phyloP scores from a whole-genome alignment of 2,888 invertebrate genomes.

The Macroteleia sp. region DNA sequence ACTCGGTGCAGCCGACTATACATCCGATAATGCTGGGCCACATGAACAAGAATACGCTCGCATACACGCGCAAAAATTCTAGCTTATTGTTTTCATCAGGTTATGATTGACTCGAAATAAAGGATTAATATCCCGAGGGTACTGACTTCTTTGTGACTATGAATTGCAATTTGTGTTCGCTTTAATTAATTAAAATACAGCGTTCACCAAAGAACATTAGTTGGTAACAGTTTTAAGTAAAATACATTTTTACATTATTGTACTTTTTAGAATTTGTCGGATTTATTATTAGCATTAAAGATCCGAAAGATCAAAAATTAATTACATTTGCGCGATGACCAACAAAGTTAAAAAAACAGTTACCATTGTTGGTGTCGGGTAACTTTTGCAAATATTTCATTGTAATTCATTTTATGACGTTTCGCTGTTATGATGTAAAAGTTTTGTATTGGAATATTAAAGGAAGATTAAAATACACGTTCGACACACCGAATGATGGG shows the following conservation, averaged over 20 bases:
- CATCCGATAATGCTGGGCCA: conserved; percentile 46
- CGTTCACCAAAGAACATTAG: not conserved
- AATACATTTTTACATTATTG: not conserved
- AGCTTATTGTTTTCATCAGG: conserved; percentile 64
- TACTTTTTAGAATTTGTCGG: not conserved
- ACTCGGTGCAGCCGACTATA: conserved; percentile 44
- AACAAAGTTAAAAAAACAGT: not conserved
- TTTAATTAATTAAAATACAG: conserved; percentile 34
- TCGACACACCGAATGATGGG: conserved; percentile 31
- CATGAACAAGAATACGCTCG: conserved; percentile 46
- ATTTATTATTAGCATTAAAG: not conserved
- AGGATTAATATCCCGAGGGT: conserved; percentile 42
- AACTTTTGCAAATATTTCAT: conserved; percentile 17
- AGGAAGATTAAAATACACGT: conserved; percentile 44
- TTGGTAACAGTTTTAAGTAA: not conserved
- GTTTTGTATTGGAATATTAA: conserved; percentile 39
- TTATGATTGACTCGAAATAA: conserved; percentile 65
- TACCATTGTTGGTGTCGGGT: not conserved
- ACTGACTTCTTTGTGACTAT: conserved; percentile 7
- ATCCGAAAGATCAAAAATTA: too few species aligned
- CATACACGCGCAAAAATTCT: conserved; percentile 36
- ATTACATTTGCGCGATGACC: too few species aligned
- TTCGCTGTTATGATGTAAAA: conserved; percentile 31
- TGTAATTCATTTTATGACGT: conserved; percentile 44
- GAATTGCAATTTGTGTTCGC: conserved; percentile 7